Evolutionary conservation across 1,140 invertebrate species (phyloP), one percentile per base, ranked within the genome.

Genomic region (Platyscapa corneri): DNA sequence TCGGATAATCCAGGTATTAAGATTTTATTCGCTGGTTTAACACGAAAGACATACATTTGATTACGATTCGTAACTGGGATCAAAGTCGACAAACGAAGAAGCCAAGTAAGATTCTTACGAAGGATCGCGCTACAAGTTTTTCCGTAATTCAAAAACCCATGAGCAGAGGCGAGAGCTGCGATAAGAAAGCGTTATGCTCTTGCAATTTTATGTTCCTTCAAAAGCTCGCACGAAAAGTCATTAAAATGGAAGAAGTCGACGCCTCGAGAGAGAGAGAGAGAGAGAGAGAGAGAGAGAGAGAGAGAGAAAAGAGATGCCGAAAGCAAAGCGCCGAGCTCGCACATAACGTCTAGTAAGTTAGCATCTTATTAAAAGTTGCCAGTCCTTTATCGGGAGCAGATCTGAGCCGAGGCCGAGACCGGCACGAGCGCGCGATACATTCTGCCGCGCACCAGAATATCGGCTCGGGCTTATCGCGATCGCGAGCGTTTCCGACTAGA

Each of bases 401-500:
- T 65, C n/a, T 65, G 64, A n/a, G 64, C n/a, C 30, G 27, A 32
- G 64, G 1, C 49, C 7, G 20, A 77, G 30, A 46, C 3, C 30
- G 32, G 37, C 23, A 75, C 8, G 6, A 42, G 39, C 37, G 34
- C 49, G 53, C 20, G 42, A 75, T 2, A 20, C 18, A 53, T 53
- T 53, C n/a, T 20, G 42, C 75, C 27, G n/a, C 30, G 37, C 60
- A 32, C 37, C 37, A 60, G 16, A 60, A 78, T 78, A 78, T 78
- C 49, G 30, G 27, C 37, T 80, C 10, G 23, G 27, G 56, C 56
- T 80, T 65, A 80, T 80, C 37, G 77, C 77, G 77, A 80, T 80
- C 34, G 53, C 6, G 34, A 42, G 60, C 60, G 39, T 83, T 86
- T 83, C 83, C 72, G 75, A 74, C 75, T 67, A 67, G 75, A 32